Conservation (phyloP, 2,113 vertebrate genomes). For the Campylomormyrus numenius region DNA sequence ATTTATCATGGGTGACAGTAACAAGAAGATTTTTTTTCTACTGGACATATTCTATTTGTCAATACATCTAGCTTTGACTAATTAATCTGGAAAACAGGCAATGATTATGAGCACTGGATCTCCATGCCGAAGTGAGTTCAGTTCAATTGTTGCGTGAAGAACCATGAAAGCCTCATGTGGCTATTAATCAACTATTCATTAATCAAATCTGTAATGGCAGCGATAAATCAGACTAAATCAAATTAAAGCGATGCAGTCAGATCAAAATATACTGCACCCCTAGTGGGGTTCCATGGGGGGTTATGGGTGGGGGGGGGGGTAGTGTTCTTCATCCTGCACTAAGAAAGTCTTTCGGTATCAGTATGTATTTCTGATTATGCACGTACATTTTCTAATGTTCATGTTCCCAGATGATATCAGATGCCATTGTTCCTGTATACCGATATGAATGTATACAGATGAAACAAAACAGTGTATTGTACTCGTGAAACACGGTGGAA, state of each 20-base stretch:
- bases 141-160: neutral
- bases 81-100: neutral
- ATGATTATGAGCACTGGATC: neutral
- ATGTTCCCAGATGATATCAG: neutral
- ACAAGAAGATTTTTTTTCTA: neutral
- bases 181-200: neutral
- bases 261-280: neutral
- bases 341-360: neutral
- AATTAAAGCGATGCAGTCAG: neutral
- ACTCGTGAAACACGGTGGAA: neutral
- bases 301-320: too few species aligned
- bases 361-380: neutral
- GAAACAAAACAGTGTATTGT: neutral
- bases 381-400: neutral
- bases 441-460: neutral
- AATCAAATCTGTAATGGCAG: neutral
- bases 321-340: neutral
- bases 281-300: neutral
- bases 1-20: neutral
- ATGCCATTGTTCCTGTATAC: neutral
- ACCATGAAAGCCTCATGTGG: neutral
- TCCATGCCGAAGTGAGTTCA: neutral
- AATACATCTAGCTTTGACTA: constrained; percentile 5
- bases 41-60: neutral
- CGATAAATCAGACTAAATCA: constrained; percentile 9